Evolutionary conservation across 2,113 vertebrate genomes (phyloP).

Genomic region (Apteryx mantelli): DNA sequence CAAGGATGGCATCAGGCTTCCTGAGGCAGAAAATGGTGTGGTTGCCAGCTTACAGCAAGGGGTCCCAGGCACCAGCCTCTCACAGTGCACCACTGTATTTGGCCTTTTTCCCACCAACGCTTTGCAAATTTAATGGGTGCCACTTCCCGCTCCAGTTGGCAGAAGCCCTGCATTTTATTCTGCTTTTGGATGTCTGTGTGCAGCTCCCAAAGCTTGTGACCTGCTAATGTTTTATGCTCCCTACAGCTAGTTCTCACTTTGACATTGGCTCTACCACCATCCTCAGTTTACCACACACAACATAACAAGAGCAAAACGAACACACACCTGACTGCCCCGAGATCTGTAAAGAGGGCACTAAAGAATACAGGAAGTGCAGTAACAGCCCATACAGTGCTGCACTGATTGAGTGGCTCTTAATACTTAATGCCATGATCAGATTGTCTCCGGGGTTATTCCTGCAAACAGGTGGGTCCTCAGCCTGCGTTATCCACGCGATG

Average conservation of each 20-base stretch:
- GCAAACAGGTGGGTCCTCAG: neutral
- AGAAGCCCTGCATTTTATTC: neutral
- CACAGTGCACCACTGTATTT: neutral
- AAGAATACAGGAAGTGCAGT: neutral
- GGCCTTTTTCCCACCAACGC: neutral
- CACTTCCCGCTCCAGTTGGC: neutral
- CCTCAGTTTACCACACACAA: neutral
- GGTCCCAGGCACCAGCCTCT: neutral
- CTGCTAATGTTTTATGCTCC: neutral
- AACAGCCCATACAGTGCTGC: neutral
- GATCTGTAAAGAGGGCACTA: neutral
- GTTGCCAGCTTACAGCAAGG: neutral
- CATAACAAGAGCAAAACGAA: neutral
- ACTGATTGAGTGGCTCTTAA: neutral
- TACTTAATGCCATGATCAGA: neutral
- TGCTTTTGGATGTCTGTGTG: accelerated
- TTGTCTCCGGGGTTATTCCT: neutral
- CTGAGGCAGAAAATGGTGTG: neutral
- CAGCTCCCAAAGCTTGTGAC: neutral
- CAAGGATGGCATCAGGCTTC: neutral
- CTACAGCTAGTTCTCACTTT: neutral
- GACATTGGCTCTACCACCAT: neutral
- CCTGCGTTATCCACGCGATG: accelerated
- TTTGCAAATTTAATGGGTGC: neutral
- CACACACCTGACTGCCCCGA: too few relatives aligned